phyloP scores from a whole-genome alignment of 2,888 invertebrate species.

The Prosapia bicincta region DNA sequence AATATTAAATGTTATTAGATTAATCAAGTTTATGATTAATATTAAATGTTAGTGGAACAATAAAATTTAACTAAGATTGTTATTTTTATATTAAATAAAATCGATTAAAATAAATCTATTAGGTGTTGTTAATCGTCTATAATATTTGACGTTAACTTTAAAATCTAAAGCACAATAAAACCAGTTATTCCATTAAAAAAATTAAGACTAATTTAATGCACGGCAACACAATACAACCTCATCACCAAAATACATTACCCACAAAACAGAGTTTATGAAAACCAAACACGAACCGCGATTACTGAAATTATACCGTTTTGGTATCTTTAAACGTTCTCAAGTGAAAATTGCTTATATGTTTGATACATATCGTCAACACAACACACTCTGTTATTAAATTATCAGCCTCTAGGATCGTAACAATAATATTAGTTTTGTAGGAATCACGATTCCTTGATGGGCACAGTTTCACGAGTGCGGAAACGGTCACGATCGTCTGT shows the following conservation, averaged over 20 bases:
- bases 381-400: slow-evolving; percentile 30
- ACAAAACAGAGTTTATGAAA: not conserved
- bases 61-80: too few relatives aligned
- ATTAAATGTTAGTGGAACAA: too few relatives aligned
- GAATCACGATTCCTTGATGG: slow-evolving; percentile 27
- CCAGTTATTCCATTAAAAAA: too few relatives aligned
- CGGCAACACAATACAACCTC: too few relatives aligned
- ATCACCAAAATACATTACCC: not conserved
- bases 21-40: too few relatives aligned
- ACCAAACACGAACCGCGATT: not conserved
- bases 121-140: too few relatives aligned
- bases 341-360: slow-evolving; percentile 14
- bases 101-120: too few relatives aligned
- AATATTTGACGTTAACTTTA: too few relatives aligned
- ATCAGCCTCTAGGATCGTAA: slow-evolving; percentile 30
- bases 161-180: too few relatives aligned
- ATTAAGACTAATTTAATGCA: too few relatives aligned
- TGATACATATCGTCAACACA: slow-evolving; percentile 23
- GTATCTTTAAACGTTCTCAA: not conserved
- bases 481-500: slow-evolving; percentile 21
- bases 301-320: not conserved
- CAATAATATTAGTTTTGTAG: slow-evolving; percentile 31
- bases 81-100: too few relatives aligned
- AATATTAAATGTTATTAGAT: too few relatives aligned
- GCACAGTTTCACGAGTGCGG: slow-evolving; percentile 20